phyloP scores from a whole-genome alignment of 2,888 invertebrate species.

The Nebria salina region DNA sequence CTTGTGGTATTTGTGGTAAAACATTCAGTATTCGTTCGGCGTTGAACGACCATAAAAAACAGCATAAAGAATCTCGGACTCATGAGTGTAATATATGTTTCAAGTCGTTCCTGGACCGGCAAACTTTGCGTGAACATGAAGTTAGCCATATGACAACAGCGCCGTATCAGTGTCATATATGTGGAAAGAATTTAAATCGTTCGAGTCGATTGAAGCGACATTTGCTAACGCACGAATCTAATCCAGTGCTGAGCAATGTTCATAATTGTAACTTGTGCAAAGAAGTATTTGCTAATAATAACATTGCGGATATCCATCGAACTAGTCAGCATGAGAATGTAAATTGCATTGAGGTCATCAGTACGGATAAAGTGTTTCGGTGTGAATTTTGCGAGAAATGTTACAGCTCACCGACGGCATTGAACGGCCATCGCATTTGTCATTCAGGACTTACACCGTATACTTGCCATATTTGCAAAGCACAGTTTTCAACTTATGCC shows the following conservation, averaged over 20 bases:
- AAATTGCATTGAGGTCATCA: constrained; percentile 60
- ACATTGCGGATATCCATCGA: constrained; percentile 54
- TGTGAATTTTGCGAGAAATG: constrained; percentile 69
- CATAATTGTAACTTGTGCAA: constrained; percentile 61
- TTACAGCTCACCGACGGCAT: constrained; percentile 62
- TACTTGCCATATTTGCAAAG: constrained; percentile 67
- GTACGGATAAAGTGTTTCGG: constrained; percentile 65
- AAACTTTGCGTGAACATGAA: constrained; percentile 66
- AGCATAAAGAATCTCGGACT: constrained; percentile 53
- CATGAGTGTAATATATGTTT: constrained; percentile 66
- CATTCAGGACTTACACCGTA: constrained; percentile 66
- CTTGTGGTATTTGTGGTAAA: constrained; percentile 36
- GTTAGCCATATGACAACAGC: constrained; percentile 66
- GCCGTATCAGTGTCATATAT: constrained; percentile 68
- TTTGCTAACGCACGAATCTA: constrained; percentile 65
- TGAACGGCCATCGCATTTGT: constrained; percentile 63
- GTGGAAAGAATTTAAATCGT: constrained; percentile 66
- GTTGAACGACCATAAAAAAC: constrained; percentile 38
- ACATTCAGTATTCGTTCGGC: constrained; percentile 21
- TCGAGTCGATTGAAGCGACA: constrained; percentile 66
- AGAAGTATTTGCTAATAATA: constrained; percentile 61
- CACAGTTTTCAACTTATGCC: constrained; percentile 67
- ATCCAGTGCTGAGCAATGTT: constrained; percentile 55
- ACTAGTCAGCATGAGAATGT: constrained; percentile 54
- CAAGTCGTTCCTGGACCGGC: constrained; percentile 66